Evolutionary conservation across 2,888 invertebrate genomes (phyloP), one percentile per base, ranked within the genome.

Genomic region (Nomada ferruginata): DNA sequence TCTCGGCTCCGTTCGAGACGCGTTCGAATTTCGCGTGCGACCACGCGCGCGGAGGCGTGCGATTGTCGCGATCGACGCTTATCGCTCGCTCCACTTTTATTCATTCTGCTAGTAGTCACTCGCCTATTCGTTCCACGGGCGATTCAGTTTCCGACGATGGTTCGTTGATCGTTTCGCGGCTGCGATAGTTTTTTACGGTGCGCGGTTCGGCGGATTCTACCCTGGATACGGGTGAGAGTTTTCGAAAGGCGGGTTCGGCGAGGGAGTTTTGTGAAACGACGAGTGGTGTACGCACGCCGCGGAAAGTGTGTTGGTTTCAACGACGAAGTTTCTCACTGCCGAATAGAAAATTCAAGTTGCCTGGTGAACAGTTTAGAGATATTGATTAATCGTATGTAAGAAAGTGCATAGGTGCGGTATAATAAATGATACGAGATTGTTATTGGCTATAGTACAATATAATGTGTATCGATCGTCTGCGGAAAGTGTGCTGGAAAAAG

Each of bases 51-150:
- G 10, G 44, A 53, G 60, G 52, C 55, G 73, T 60, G n/a, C 61
- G 74, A 74, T 61, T 77, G 66, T 74, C 74, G 66, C 47, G 52
- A 52, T 15, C 68, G n/a, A 0, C 53, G 64, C 44, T 76, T 78
- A 74, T 78, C 77, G 61, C 47, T 47, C 55, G 74, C 47, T 60
- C 74, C 55, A 78, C 59, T 65, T 73, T 53, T 53, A 20, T 59
- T 50, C 13, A 13, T 26, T 36, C 10, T 13, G n/a, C 36, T 57
- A 36, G 55, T 55, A 36, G 55, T 55, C 20, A 20, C 70, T 0
- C 61, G 55, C n/a, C 23, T 7, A 44, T 26, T 57, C 7, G 57
- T 20, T 26, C 18, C 55, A 23, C 2, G 9, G 44, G n/a, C 20
- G 53, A 60, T 61, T 50, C 15, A 13, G 53, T 60, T 44, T 13